phyloP scores from a whole-genome alignment of 1,140 invertebrate species.

The Calliphora vicina region DNA sequence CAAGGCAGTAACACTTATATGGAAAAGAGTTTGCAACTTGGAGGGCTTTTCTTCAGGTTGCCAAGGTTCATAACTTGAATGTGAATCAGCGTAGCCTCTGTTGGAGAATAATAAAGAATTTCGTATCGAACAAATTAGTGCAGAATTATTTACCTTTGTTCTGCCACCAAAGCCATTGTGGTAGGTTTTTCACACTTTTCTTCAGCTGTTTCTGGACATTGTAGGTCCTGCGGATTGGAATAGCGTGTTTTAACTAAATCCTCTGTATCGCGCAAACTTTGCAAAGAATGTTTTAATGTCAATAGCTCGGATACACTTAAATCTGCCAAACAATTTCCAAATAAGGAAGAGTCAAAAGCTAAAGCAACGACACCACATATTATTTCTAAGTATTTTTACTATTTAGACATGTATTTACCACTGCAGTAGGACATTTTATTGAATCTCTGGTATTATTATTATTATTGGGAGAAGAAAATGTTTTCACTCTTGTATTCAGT shows the following conservation, averaged over 20 bases:
- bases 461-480: neutral
- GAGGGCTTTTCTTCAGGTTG: slow-evolving; percentile 64
- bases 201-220: slow-evolving; percentile 8
- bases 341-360: neutral
- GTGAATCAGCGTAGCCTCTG: neutral
- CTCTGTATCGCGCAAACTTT: neutral
- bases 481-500: slow-evolving; percentile 8
- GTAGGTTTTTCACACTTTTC: slow-evolving; percentile 18
- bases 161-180: slow-evolving; percentile 37
- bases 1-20: slow-evolving; percentile 75
- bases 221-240: neutral
- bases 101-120: neutral
- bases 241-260: neutral
- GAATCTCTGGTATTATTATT: too few relatives aligned
- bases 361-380: too few relatives aligned
- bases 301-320: slow-evolving; percentile 9
- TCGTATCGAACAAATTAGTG: too few relatives aligned
- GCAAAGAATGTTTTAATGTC: neutral
- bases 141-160: slow-evolving; percentile 17
- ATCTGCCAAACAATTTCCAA: neutral
- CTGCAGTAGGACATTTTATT: slow-evolving; percentile 2
- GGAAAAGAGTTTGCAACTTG: slow-evolving; percentile 74
- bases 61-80: slow-evolving; percentile 34
- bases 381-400: neutral
- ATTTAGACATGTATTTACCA: neutral